phyloP scores from a whole-genome alignment of 2,797 vertebrate species.

The Luscinia luscinia region DNA sequence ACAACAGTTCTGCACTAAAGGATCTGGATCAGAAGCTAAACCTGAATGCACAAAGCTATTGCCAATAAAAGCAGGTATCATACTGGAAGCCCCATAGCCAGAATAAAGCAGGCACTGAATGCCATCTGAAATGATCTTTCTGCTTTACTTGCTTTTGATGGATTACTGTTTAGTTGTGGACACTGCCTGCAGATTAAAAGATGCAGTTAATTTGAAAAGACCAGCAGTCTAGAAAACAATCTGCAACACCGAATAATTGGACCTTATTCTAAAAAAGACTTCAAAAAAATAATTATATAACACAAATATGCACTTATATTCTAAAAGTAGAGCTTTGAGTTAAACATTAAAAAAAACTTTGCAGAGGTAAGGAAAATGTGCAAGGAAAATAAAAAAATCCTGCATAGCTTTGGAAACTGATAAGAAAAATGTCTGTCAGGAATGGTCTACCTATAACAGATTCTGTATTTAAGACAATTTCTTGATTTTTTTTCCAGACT shows the following conservation, averaged over 20 bases:
- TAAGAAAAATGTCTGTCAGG: not conserved
- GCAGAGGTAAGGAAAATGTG: not conserved
- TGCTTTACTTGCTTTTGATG: not conserved
- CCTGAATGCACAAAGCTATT: not conserved
- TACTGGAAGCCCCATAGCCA: not conserved
- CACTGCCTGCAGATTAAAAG: not conserved
- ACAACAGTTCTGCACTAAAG: not conserved
- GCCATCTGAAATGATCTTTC: not conserved
- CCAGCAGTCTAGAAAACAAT: not conserved
- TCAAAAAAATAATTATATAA: not conserved
- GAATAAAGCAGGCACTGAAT: not conserved
- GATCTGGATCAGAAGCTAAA: not conserved
- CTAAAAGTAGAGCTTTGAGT: not conserved
- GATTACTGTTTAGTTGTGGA: not conserved
- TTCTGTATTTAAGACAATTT: not conserved
- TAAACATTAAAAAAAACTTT: not conserved
- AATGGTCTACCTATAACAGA: not conserved
- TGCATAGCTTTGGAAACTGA: not conserved
- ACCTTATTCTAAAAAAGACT: not conserved
- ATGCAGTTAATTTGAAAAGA: not conserved
- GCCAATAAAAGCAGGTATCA: not conserved
- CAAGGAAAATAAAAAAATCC: not conserved
- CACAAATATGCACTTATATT: not conserved
- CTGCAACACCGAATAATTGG: not conserved
- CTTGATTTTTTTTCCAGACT: not conserved